Percentiles rank a stretch among this genome's conserved stretches.
Evolutionary conservation across 2,113 vertebrate genomes (phyloP).

Genomic region (Mustela lutreola): DNA sequence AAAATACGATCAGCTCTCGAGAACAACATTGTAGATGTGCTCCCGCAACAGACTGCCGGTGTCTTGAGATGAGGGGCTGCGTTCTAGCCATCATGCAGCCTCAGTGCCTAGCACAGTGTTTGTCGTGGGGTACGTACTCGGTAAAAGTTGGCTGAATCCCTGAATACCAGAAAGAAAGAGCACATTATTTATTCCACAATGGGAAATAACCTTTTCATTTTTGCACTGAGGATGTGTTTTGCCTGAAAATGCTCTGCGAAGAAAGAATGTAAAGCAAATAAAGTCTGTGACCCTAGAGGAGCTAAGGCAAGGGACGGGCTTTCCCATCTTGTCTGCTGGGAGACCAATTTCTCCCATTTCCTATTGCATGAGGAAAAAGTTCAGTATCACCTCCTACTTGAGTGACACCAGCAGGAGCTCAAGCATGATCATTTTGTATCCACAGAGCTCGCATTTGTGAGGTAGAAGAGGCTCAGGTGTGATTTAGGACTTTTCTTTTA

Average conservation of each 20-base stretch:
- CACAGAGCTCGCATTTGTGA: background rate
- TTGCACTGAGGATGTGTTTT: background rate
- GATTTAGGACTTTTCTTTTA: background rate
- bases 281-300: background rate
- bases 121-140: background rate
- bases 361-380: background rate
- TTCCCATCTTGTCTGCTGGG: background rate
- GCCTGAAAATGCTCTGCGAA: conserved; percentile 14
- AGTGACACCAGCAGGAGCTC: background rate
- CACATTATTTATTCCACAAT: background rate
- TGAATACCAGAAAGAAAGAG: background rate
- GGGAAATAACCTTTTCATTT: background rate
- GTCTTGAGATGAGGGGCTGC: background rate
- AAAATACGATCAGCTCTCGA: background rate
- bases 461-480: background rate
- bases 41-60: background rate
- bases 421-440: background rate
- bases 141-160: background rate
- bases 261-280: conserved; percentile 6
- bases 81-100: background rate
- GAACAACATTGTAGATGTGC: background rate
- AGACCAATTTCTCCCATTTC: background rate
- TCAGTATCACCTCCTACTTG: background rate
- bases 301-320: background rate
- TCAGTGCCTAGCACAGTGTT: background rate